These are phyloP conservation scores for Podilymbus podiceps DNA, from an alignment of 2,113 vertebrate genomes.

Conservation along the genomic window DNA sequence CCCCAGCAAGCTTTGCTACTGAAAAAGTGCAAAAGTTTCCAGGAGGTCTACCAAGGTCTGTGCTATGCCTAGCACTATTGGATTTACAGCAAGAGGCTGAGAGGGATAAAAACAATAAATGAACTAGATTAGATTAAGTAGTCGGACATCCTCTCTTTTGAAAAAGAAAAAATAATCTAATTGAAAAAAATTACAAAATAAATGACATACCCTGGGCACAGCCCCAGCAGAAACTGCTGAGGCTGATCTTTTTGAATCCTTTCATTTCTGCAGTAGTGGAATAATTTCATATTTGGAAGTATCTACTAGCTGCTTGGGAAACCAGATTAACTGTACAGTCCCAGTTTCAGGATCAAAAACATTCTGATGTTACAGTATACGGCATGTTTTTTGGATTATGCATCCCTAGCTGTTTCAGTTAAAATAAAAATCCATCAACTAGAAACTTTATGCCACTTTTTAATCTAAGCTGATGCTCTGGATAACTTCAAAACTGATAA, in stretches of 20 bases:
- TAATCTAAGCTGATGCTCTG: background rate
- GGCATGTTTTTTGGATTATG: background rate
- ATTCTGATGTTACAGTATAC: background rate
- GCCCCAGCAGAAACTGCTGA: constrained; percentile 48
- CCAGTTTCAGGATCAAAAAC: constrained; percentile 29
- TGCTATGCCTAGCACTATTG: background rate
- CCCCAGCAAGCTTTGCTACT: background rate
- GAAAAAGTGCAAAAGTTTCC: background rate
- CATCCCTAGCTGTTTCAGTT: background rate
- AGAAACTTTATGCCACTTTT: background rate
- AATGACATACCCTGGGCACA: background rate
- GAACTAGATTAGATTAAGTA: background rate
- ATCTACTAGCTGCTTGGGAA: constrained; percentile 34
- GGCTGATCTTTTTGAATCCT: constrained; percentile 24
- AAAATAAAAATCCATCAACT: constrained; percentile 6
- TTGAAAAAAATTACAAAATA: constrained; percentile 5
- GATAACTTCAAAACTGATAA: background rate
- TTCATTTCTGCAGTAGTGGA: constrained; percentile 42
- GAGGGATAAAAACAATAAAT: background rate
- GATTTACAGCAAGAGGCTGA: background rate
- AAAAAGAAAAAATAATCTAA: constrained; percentile 11
- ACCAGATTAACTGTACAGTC: constrained; percentile 34
- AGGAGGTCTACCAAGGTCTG: background rate
- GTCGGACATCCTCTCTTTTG: background rate
- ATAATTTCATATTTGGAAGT: constrained; percentile 58